Base-by-base conservation (phyloP, 2,113 vertebrate species). In the Sander vitreus region DNA sequence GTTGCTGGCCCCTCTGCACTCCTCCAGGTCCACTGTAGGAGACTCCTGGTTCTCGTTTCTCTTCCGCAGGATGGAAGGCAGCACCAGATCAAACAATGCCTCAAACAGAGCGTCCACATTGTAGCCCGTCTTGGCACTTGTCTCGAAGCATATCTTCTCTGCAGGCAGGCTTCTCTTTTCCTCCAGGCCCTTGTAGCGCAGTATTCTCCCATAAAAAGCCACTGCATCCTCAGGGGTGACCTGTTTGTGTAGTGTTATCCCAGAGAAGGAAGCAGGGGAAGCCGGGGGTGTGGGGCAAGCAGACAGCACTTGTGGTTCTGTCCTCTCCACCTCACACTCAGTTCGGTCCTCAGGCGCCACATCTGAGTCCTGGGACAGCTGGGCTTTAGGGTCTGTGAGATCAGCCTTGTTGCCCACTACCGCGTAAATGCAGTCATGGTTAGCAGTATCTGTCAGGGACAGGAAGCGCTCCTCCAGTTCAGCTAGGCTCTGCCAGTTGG, bases 391-490 rank as follows among this genome's bases (percentile, higher is more conserved):
- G 59, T 97, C 96, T 0, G 94, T 96, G 69, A 99, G 96, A 88
- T 99, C 98, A 2, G 96, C 94, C 92, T 99, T 99, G 93, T 99
- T 99, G 39, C 98, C 98, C 82, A 98, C 98, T 1, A 99, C 73
- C 78, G 96, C 96, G 8, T 96, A 99, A 68, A 99, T 96, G 93
- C 98, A 99, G 95, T 99, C 96, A 0, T 94, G 80, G 67, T 93
- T 97, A 18, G 98, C 97, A 0, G 97, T 98, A 77, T 99, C 98
- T 0, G 97, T 99, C 86, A 99, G 95, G 0, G 96, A 96, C 88
- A 99, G 92, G 95, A 99, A 99, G 47, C 97, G 93, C 77, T 99
- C 97, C 88, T 99, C 98, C 86, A 99, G 96, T 94, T 99, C 98
- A 0, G 89, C 83, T 14, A 99, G 95, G 92, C 97, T 99, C 87